These are phyloP conservation scores for Oxyruncus cristatus DNA, from an alignment of 2,113 vertebrate genomes.

Conservation along the genomic window DNA sequence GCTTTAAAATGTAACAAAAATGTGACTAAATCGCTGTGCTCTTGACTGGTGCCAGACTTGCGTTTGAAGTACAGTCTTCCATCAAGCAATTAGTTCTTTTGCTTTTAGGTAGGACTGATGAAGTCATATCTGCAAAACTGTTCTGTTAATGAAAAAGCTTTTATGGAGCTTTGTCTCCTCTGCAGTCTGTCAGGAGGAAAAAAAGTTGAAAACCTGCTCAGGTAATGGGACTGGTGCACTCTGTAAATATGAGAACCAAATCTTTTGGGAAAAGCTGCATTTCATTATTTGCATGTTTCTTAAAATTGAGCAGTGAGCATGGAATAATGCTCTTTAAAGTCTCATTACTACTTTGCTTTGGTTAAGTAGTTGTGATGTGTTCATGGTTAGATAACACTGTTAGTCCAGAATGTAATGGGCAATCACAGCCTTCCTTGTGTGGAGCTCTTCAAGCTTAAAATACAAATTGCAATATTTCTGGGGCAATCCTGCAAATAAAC, in stretches of 20 bases:
- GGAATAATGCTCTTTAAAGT: background rate
- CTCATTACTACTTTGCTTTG: background rate
- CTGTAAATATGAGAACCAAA: background rate
- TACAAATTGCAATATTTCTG: background rate
- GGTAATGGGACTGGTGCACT: background rate
- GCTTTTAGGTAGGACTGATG: background rate
- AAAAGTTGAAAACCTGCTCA: background rate
- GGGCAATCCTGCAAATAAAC: background rate
- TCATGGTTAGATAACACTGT: background rate
- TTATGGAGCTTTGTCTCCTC: background rate
- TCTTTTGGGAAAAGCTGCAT: background rate
- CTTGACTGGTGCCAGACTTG: background rate
- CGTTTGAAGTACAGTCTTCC: background rate
- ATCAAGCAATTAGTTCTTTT: background rate
- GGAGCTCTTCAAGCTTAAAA: constrained; percentile 34
- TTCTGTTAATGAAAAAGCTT: background rate
- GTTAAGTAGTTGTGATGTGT: background rate
- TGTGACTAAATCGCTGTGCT: background rate
- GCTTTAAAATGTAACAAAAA: background rate
- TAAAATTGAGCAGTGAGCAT: background rate
- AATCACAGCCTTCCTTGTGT: background rate
- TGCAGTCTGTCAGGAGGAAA: background rate
- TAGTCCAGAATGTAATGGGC: background rate
- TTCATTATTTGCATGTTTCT: background rate
- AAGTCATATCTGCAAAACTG: background rate